Evolutionary conservation across 2,888 invertebrate genomes (phyloP).

Genomic region (Lithosia quadra): DNA sequence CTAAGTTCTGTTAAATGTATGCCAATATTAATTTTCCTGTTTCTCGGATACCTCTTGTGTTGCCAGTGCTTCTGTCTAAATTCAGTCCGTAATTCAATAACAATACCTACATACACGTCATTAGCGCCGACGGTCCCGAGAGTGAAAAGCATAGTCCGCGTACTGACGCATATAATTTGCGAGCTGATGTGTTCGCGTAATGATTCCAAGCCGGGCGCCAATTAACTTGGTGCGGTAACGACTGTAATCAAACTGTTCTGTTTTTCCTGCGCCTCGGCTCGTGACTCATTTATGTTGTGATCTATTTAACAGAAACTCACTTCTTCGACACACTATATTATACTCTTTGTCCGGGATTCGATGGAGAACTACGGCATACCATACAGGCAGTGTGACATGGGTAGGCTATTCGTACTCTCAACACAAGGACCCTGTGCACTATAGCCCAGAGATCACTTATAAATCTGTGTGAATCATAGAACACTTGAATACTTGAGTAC

Average conservation of each 20-base stretch:
- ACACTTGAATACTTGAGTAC: not conserved
- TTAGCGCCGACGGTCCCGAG: not conserved
- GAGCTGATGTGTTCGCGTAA: conserved; percentile 9
- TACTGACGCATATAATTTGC: conserved; percentile 5
- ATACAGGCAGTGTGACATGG: too few species aligned
- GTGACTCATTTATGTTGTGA: not conserved
- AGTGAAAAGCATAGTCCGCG: not conserved
- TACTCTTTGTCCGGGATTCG: not conserved
- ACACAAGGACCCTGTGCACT: too few species aligned
- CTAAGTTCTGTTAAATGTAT: not conserved
- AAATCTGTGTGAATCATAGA: too few species aligned
- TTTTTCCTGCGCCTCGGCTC: conserved; percentile 6
- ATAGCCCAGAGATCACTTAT: too few species aligned
- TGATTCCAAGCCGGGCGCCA: not conserved
- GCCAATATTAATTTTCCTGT: not conserved
- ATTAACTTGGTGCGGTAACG: not conserved
- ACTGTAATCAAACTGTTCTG: conserved; percentile 3
- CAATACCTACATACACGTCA: not conserved
- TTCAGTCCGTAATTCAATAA: too few species aligned
- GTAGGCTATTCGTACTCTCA: too few species aligned
- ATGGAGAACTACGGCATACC: not conserved
- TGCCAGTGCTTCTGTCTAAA: too few species aligned
- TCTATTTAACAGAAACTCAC: not conserved
- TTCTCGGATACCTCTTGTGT: too few species aligned
- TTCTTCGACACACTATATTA: not conserved